Percentiles rank a stretch among this genome's conserved stretches.
phyloP scores from a whole-genome alignment of 2,797 vertebrate genomes.

The Pseudochirops cupreus region DNA sequence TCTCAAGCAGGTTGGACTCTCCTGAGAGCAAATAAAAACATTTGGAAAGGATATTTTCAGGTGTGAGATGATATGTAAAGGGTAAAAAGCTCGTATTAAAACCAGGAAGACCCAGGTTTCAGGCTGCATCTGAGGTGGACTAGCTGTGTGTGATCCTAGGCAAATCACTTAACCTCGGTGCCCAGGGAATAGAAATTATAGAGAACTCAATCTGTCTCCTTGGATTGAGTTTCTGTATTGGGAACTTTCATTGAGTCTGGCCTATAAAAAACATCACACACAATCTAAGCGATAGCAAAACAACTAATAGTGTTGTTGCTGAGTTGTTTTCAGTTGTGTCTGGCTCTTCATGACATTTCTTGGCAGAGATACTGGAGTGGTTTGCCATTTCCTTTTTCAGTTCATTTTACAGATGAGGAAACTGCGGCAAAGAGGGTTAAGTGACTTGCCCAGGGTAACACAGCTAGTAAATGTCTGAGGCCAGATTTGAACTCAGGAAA shows the following conservation, averaged over 20 bases:
- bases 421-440: neutral
- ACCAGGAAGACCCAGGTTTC: neutral
- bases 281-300: neutral
- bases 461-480: neutral
- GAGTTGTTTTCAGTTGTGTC: neutral
- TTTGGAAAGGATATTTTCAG: neutral
- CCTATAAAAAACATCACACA: neutral
- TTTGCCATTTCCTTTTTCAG: neutral
- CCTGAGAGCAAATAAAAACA: neutral
- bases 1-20: slow-evolving; percentile 16
- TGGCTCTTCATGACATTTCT: neutral
- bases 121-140: neutral
- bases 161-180: neutral
- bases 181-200: neutral
- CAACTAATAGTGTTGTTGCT: neutral
- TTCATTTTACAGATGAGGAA: neutral
- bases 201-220: neutral
- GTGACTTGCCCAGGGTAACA: neutral
- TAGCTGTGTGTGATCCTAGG: neutral
- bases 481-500: neutral
- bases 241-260: neutral
- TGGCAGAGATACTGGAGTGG: neutral
- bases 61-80: neutral
- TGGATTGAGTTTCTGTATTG: neutral
- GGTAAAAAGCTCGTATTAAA: neutral